A percentile compares a stretch with the other conserved stretches of the same genome.
phyloP scores from a whole-genome alignment of 2,113 vertebrate genomes.

The Tyrannus savana region DNA sequence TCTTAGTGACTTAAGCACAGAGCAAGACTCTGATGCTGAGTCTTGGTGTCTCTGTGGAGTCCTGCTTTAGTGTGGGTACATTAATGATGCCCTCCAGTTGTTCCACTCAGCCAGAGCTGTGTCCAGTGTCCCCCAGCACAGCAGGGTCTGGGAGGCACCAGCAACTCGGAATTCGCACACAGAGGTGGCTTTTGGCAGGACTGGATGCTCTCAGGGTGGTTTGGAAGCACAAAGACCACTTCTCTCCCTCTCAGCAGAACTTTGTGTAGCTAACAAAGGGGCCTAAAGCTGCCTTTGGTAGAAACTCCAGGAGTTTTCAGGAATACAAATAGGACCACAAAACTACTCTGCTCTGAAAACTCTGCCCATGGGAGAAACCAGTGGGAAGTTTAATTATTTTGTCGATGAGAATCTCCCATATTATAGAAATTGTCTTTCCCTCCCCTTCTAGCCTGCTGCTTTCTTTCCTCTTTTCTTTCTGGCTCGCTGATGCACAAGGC shows the following conservation, averaged over 20 bases:
- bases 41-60: not conserved
- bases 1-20: not conserved
- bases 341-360: not conserved
- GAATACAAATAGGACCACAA: not conserved
- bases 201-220: not conserved
- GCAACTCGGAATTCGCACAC: fast-evolving
- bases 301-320: not conserved
- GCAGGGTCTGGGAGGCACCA: not conserved
- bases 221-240: not conserved
- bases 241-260: not conserved
- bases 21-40: not conserved
- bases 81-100: not conserved
- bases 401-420: not conserved
- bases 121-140: not conserved
- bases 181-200: not conserved
- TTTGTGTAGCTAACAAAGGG: not conserved
- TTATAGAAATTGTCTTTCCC: slow-evolving; percentile 16
- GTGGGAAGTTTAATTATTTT: slow-evolving; percentile 46
- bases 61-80: not conserved
- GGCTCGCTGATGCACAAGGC: not conserved
- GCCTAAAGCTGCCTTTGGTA: not conserved
- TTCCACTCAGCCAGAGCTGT: not conserved
- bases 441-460: slow-evolving; percentile 5
- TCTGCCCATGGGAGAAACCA: not conserved
- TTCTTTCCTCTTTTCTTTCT: slow-evolving; percentile 7